Evolutionary conservation across 2,888 invertebrate species (phyloP).

Genomic region (Tenthredo scrophulariae): DNA sequence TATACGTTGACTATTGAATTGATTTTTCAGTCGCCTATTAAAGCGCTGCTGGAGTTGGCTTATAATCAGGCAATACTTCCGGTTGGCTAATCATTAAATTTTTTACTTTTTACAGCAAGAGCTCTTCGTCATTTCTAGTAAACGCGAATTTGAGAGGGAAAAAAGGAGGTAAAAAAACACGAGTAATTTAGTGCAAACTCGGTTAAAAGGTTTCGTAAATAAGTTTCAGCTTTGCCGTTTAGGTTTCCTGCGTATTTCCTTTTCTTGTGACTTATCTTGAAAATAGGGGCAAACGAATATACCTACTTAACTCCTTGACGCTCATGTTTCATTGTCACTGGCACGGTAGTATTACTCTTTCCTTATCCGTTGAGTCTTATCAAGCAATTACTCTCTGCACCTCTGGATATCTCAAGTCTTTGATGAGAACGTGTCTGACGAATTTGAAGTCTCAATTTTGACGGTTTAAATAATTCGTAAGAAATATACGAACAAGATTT

Average conservation of each 20-base stretch:
- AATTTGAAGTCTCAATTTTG: not conserved
- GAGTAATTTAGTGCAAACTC: conserved; percentile 37
- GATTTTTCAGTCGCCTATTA: not conserved
- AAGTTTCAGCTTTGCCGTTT: conserved; percentile 18
- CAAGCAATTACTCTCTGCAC: not conserved
- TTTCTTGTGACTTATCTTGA: conserved; percentile 6
- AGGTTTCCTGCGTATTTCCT: not conserved
- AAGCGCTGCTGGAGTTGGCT: not conserved
- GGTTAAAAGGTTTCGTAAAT: conserved; percentile 37
- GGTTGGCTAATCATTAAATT: conserved; percentile 2
- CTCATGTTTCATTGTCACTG: conserved; percentile 38
- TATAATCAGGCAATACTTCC: conserved; percentile 10
- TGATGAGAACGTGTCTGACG: not conserved
- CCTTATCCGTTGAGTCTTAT: not conserved
- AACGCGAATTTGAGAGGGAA: not conserved
- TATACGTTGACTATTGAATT: not conserved
- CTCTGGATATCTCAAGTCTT: not conserved
- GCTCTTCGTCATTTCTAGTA: not conserved
- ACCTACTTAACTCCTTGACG: not conserved
- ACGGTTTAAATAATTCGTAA: not conserved
- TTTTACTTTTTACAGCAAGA: not conserved
- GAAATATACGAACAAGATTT: not conserved
- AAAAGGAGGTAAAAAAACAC: not conserved
- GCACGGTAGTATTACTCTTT: conserved; percentile 2
- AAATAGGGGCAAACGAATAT: not conserved